Evolutionary conservation across 2,888 invertebrate genomes (phyloP).

Genomic region (Petrophora chlorosata): DNA sequence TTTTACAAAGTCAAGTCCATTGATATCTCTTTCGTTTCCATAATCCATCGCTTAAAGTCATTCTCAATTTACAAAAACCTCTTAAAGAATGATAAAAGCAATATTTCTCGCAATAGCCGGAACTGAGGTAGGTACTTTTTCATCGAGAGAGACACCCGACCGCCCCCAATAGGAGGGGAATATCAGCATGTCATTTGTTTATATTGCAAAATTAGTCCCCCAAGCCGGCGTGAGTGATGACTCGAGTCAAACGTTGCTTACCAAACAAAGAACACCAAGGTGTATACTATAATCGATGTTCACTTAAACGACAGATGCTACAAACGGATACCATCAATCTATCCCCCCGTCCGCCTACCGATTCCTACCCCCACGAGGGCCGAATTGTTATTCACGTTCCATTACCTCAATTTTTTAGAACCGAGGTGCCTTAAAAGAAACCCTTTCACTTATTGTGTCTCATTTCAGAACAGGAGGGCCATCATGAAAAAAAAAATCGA

Average conservation of each 20-base stretch:
- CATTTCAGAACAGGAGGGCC: conserved; percentile 70
- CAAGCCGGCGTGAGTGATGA: conserved; percentile 64
- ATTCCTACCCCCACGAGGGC: conserved; percentile 52
- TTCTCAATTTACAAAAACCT: conserved; percentile 53
- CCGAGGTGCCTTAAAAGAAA: conserved; percentile 75
- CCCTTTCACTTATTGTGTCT: conserved; percentile 80
- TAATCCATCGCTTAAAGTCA: conserved; percentile 35
- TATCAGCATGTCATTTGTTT: conserved; percentile 73
- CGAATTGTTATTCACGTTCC: conserved; percentile 83
- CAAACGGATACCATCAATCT: conserved; percentile 82
- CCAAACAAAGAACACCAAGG: conserved; percentile 77
- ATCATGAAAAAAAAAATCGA: conserved; percentile 74
- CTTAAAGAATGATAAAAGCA: conserved; percentile 56
- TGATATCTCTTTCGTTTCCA: neutral
- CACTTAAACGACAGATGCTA: conserved; percentile 82
- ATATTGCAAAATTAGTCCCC: conserved; percentile 72
- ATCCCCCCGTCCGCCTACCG: conserved; percentile 53
- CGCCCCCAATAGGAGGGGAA: conserved; percentile 49
- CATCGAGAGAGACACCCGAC: conserved; percentile 42
- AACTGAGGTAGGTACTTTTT: conserved; percentile 53
- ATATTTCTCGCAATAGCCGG: conserved; percentile 48
- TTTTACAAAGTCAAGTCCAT: neutral
- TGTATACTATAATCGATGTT: conserved; percentile 80
- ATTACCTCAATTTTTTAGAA: conserved; percentile 82
- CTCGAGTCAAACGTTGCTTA: conserved; percentile 68